Evolutionary conservation across 2,888 invertebrate genomes (phyloP), one percentile per base, ranked within the genome.

Genomic region (Chymomyza fuscimana): DNA sequence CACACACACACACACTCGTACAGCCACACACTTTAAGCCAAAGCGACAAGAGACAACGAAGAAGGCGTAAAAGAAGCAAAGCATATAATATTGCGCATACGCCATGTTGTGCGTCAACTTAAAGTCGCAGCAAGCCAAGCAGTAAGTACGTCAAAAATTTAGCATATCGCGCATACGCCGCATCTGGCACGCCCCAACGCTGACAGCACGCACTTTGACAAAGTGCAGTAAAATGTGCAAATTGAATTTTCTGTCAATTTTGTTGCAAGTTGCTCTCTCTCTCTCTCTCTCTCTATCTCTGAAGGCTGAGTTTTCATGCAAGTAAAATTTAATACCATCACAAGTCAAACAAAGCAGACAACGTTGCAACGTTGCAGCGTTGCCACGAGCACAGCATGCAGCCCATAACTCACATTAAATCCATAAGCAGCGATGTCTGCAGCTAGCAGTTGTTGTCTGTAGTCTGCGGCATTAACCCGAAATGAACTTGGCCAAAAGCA

Each of bases 321-420:
- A 70, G 69, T 62, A 50, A 69, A 2, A 61, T n/a, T 51, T 54
- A 54, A 36, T 72, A 70, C 56, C 60, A 40, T 32, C 60, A 25
- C 68, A 78, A 80, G 78, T 74, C 81, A 80, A 76, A 76, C 80
- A 80, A 62, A 73, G 73, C 70, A 67, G 69, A 61, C 63, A 29
- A 25, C 54, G 16, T 72, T 71, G 50, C 67, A 52, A 69, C 15
- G 60, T 72, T 71, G 50, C 67, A 52, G 67, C 15, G 60, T 70
- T 60, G 64, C 50, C 65, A 60, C 50, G 69, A 65, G 67, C 65
- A n/a, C 63, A 19, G 63, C 32, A 40, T 46, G 56, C 65, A 67
- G 82, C 82, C 75, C 76, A 84, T 84, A 87, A 84, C 81, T 84
- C 83, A 87, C 83, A 82, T 80, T 78, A 80, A 84, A 87, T 86